Evolutionary conservation across 1,140 invertebrate genomes (phyloP).

Genomic region (Coboldia fuscipes): DNA sequence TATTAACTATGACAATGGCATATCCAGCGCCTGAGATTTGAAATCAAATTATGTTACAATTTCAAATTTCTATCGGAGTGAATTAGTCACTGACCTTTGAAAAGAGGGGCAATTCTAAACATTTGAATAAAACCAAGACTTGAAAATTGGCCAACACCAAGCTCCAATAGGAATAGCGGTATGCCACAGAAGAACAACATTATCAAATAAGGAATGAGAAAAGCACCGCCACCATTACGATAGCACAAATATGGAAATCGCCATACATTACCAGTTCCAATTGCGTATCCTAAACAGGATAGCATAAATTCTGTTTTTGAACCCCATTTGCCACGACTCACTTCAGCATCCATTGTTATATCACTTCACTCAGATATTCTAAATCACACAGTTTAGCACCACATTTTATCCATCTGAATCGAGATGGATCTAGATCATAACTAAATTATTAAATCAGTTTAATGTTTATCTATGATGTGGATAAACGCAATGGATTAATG

Average conservation of each 20-base stretch:
- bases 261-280: constrained; percentile 68
- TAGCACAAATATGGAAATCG: constrained; percentile 61
- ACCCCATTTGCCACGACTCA: constrained; percentile 28
- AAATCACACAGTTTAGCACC: too few relatives aligned
- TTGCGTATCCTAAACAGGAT: constrained; percentile 47
- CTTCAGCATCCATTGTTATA: too few relatives aligned
- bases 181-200: constrained; percentile 62
- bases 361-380: too few relatives aligned
- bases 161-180: constrained; percentile 76
- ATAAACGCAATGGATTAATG: too few relatives aligned
- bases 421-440: too few relatives aligned
- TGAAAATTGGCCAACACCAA: constrained; percentile 67
- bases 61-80: background rate
- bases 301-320: constrained; percentile 50
- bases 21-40: constrained; percentile 47
- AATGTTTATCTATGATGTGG: too few relatives aligned
- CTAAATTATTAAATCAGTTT: too few relatives aligned
- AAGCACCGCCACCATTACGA: constrained; percentile 31
- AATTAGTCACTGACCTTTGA: constrained; percentile 52
- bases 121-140: constrained; percentile 61
- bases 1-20: constrained; percentile 65
- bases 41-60: background rate
- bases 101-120: constrained; percentile 49
- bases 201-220: constrained; percentile 50
- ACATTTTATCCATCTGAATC: too few relatives aligned